Evolutionary conservation across 2,797 vertebrate species (phyloP).

Genomic region (Chiloscyllium punctatum): DNA sequence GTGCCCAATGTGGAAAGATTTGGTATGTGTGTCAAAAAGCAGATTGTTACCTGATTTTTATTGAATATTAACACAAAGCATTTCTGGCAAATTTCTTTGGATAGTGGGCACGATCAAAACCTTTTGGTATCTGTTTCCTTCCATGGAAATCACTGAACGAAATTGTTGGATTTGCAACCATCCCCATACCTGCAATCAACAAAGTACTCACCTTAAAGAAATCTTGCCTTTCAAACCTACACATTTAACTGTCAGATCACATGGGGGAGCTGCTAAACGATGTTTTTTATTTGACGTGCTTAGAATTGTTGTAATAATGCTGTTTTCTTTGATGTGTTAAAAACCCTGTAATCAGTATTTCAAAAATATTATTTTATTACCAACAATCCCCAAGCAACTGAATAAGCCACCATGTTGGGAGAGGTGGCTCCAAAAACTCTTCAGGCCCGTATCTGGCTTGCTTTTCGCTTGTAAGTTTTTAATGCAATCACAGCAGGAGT

Average conservation of each 20-base stretch:
- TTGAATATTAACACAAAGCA: not conserved
- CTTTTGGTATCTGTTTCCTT: not conserved
- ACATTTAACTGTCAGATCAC: not conserved
- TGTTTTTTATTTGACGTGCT: not conserved
- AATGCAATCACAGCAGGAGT: not conserved
- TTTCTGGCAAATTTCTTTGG: not conserved
- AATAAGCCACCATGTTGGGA: not conserved
- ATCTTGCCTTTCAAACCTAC: too few relatives aligned
- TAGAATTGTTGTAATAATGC: not conserved
- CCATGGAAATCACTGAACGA: too few relatives aligned
- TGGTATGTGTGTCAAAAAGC: not conserved
- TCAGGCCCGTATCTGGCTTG: not conserved
- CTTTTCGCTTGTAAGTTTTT: not conserved
- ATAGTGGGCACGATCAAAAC: not conserved
- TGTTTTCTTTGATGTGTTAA: not conserved
- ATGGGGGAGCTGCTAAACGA: too few relatives aligned
- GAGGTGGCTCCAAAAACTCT: not conserved
- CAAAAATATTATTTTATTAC: not conserved
- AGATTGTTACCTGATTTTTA: not conserved
- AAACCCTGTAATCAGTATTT: not conserved
- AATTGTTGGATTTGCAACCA: not conserved
- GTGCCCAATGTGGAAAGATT: not conserved
- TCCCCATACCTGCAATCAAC: not conserved
- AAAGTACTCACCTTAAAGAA: not conserved
- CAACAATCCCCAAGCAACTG: not conserved